These are phyloP conservation scores for Lasioglossum pauxillum DNA, from an alignment of 2,888 invertebrate genomes.

Conservation along the genomic window DNA sequence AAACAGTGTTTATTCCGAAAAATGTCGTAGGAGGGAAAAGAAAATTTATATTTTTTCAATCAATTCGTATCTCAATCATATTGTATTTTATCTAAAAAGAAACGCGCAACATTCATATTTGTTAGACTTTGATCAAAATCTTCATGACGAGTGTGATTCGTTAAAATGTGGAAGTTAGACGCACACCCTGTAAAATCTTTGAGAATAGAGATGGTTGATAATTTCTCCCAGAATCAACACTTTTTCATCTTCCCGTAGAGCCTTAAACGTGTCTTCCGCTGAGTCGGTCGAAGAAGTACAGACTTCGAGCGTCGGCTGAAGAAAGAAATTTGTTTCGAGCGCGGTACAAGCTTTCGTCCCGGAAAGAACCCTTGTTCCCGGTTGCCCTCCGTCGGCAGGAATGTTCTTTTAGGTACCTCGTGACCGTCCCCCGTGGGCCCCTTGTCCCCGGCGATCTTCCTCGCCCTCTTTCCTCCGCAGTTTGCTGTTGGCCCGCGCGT, in stretches of 20 bases:
- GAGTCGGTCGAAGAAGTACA: background rate
- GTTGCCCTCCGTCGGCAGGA: conserved; percentile 31
- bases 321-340: background rate
- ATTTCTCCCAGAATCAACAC: background rate
- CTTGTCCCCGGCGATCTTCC: background rate
- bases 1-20: too few relatives aligned
- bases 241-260: background rate
- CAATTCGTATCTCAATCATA: too few relatives aligned
- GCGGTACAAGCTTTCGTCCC: background rate
- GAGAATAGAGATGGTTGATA: too few relatives aligned
- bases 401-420: conserved; percentile 59
- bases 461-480: conserved; percentile 9
- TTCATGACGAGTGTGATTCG: too few relatives aligned
- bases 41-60: too few relatives aligned
- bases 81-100: too few relatives aligned
- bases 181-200: too few relatives aligned
- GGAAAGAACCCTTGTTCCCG: background rate
- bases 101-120: too few relatives aligned
- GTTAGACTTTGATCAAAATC: too few relatives aligned
- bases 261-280: background rate
- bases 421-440: conserved; percentile 25
- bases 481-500: conserved; percentile 21
- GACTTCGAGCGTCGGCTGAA: background rate
- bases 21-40: too few relatives aligned
- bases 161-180: too few relatives aligned